Percentiles rank a stretch among this genome's conserved stretches.
phyloP scores from a whole-genome alignment of 2,113 vertebrate genomes.

The Myrmophylax atrothorax region DNA sequence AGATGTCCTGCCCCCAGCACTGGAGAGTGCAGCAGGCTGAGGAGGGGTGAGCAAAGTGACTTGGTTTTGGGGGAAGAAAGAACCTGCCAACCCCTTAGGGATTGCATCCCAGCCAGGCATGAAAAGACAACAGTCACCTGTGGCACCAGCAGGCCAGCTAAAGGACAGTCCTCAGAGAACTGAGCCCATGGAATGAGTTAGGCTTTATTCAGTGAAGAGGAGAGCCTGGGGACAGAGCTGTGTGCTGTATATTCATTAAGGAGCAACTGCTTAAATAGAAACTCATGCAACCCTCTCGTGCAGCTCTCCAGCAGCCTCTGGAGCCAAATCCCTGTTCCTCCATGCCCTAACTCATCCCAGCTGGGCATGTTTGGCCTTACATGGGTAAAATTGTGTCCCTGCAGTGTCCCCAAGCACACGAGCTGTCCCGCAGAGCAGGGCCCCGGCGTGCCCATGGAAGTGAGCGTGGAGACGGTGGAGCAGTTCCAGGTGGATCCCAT shows the following conservation, averaged over 20 bases:
- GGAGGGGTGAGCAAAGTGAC: neutral
- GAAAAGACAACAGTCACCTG: neutral
- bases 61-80: neutral
- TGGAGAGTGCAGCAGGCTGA: neutral
- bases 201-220: neutral
- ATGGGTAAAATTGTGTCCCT: neutral
- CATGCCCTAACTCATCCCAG: neutral
- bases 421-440: slow-evolving; percentile 9
- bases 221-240: neutral
- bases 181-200: neutral
- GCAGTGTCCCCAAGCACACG: slow-evolving; percentile 12
- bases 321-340: neutral
- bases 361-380: neutral
- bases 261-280: neutral
- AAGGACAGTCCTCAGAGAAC: neutral
- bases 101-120: neutral
- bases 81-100: neutral
- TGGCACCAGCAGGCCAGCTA: neutral
- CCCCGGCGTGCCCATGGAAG: slow-evolving; percentile 50
- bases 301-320: neutral
- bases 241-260: neutral
- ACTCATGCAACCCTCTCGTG: fast-evolving
- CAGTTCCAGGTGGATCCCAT: slow-evolving; percentile 55
- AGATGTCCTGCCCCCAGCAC: neutral
- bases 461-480: neutral